Evolutionary conservation across 2,888 invertebrate species (phyloP).

Genomic region (Calliphora vomitoria): DNA sequence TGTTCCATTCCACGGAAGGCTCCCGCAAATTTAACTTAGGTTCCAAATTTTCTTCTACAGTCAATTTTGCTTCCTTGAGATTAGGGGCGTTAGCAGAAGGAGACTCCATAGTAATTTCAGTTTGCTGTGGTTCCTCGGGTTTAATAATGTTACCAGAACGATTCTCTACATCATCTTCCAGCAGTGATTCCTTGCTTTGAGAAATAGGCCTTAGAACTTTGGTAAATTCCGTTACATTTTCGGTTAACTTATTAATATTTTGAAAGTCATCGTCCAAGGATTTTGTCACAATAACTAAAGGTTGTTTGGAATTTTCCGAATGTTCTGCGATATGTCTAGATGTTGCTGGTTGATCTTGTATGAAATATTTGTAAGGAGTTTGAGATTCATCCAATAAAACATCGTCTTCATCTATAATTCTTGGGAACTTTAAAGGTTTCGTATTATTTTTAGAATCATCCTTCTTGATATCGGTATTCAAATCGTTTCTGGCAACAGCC

Average conservation of each 20-base stretch:
- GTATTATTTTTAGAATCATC: neutral
- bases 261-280: constrained; percentile 60
- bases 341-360: constrained; percentile 31
- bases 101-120: neutral
- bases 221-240: constrained; percentile 69
- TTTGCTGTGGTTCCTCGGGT: neutral
- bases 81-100: neutral
- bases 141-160: neutral
- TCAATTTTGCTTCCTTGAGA: neutral
- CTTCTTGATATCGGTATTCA: constrained; percentile 1
- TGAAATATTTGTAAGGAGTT: constrained; percentile 60
- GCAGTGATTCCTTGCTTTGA: constrained; percentile 19
- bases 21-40: constrained; percentile 25
- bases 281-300: constrained; percentile 25
- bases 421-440: constrained; percentile 77
- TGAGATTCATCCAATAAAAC: constrained; percentile 61
- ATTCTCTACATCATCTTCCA: constrained; percentile 14
- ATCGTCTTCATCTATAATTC: constrained; percentile 75
- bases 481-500: constrained; percentile 42
- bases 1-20: constrained; percentile 63
- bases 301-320: neutral
- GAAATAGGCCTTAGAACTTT: constrained; percentile 62
- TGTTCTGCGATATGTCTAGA: neutral
- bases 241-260: constrained; percentile 38
- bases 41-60: neutral